Base-by-base conservation (phyloP, 2,797 vertebrate species). In the Mastacembelus armatus region DNA sequence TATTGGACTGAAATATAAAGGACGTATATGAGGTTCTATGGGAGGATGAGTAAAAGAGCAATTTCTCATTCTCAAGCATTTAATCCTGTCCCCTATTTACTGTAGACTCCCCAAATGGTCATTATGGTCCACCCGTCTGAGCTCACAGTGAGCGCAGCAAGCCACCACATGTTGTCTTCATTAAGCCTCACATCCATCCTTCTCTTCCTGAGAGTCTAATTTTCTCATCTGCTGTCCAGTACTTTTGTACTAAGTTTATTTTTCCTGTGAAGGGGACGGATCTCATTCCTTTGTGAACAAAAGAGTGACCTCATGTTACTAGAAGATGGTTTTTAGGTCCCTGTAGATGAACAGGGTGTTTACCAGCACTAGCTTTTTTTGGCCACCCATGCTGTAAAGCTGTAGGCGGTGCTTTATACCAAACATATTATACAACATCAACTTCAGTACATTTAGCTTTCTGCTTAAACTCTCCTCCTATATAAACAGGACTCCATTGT, bases 161-260 rank as follows among this genome's bases (percentile, higher is more conserved):
- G 44, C 30, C 50, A 4, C 44, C 50, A 56, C 74, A 77, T 71
- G 68, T 30, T 68, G 67, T 74, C 76, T 77, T 67, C 74, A 75
- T 81, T 78, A 75, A 62, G 66, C 42, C 8, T 16, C 39, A 40
- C 49, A 26, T 60, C 44, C 74, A 78, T 80, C 61, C 47, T 38
- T 73, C 61, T 52, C 24, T 60, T 35, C 54, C 24, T 2, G 0
- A 59, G 59, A 79, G 60, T 40, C 48, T 61, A 6, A 58, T 80
- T 64, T 73, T 71, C 70, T 77, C 74, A 66, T 80, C 75, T 80
- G 74, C 71, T 65, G 32, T 26, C 51, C 49, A 4, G 10, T 22
- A 56, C 57, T 77, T 78, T 69, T 56, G 77, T 74, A 65, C 60
- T 38, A 51, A n/a, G 27, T 60, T 36, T 56, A 64, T 60, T 61